A percentile compares a stretch with the other conserved stretches of the same genome.
Evolutionary conservation across 2,113 vertebrate species (phyloP).

Genomic region (Petromus typicus): DNA sequence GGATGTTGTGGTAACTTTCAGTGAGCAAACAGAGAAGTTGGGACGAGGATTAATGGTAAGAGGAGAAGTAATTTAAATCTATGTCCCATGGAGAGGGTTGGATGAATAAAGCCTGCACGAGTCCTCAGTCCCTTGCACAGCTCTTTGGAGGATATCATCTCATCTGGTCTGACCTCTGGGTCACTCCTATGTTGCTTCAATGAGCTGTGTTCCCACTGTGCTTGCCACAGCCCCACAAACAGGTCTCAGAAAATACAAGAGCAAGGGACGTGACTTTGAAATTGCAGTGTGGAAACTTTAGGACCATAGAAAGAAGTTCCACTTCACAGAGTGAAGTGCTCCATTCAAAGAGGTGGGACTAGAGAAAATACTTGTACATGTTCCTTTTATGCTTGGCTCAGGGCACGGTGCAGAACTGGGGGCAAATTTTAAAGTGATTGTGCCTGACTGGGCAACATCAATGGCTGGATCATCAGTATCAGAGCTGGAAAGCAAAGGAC

Average conservation of each 20-base stretch:
- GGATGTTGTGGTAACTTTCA: not conserved
- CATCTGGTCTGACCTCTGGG: conserved; percentile 49
- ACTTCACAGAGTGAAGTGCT: conserved; percentile 74
- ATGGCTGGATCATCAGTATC: not conserved
- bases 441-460: conserved; percentile 53
- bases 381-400: conserved; percentile 70
- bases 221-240: conserved; percentile 64
- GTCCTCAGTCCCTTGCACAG: not conserved
- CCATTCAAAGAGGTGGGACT: conserved; percentile 67
- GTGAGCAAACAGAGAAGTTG: conserved; percentile 17
- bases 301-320: conserved; percentile 67
- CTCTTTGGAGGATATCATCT: not conserved
- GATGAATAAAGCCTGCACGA: conserved; percentile 9
- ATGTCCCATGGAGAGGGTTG: not conserved
- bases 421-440: conserved; percentile 71
- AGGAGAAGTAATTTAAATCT: conserved; percentile 20
- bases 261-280: conserved; percentile 71
- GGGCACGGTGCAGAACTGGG: conserved; percentile 55
- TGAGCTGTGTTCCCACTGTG: conserved; percentile 56
- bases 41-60: not conserved
- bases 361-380: conserved; percentile 48
- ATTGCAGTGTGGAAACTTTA: conserved; percentile 61
- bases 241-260: conserved; percentile 67
- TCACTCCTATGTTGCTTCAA: conserved; percentile 28
- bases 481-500: not conserved